phyloP scores from a whole-genome alignment of 2,888 invertebrate genomes.

The Volucella inflata region DNA sequence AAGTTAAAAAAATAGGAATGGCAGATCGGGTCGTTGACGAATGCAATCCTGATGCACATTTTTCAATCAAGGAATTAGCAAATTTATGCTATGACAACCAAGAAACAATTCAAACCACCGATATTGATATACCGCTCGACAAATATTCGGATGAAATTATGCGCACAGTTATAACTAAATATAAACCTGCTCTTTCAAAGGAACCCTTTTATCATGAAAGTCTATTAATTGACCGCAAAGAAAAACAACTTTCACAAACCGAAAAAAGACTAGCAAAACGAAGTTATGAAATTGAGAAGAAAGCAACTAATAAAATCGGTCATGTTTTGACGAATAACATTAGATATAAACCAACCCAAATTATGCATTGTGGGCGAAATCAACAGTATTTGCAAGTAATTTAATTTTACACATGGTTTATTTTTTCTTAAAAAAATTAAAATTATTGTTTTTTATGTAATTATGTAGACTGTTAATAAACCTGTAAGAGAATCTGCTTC shows the following conservation, averaged over 20 bases:
- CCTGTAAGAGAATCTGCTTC: constrained; percentile 43
- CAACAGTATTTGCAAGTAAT: constrained; percentile 48
- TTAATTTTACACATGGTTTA: too few species aligned
- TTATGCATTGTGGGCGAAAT: constrained; percentile 38
- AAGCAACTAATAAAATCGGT: constrained; percentile 87
- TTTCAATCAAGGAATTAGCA: constrained; percentile 94
- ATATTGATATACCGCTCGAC: constrained; percentile 85
- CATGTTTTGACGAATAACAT: constrained; percentile 49
- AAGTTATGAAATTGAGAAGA: constrained; percentile 96
- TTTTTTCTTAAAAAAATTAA: neutral
- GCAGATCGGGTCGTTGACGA: constrained; percentile 99
- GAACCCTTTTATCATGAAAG: constrained; percentile 98
- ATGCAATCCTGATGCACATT: constrained; percentile 97
- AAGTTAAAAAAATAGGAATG: constrained; percentile 99
- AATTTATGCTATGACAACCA: constrained; percentile 96
- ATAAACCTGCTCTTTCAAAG: constrained; percentile 88
- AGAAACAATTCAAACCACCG: constrained; percentile 91
- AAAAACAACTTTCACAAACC: constrained; percentile 95
- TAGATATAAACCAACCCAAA: constrained; percentile 47
- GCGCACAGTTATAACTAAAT: constrained; percentile 88
- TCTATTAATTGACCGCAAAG: constrained; percentile 95
- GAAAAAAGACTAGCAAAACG: constrained; percentile 97
- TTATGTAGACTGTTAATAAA: constrained; percentile 25
- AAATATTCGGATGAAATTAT: constrained; percentile 91
- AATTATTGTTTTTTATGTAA: neutral